phyloP scores from a whole-genome alignment of 2,797 vertebrate genomes.

The Notamacropus eugenii region DNA sequence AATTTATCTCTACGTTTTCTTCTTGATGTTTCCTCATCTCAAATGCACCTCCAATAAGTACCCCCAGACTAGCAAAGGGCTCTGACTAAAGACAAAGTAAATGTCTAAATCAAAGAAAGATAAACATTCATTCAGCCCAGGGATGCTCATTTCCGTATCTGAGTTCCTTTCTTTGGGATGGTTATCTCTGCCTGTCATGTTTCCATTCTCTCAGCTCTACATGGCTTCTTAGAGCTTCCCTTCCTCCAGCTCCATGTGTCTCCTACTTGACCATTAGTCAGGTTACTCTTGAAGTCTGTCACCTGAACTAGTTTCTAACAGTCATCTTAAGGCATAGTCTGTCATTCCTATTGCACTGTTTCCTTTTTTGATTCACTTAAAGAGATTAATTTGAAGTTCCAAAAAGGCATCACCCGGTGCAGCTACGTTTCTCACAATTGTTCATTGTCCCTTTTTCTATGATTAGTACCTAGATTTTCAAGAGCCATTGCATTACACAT shows the following conservation, averaged over 20 bases:
- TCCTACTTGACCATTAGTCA: not conserved
- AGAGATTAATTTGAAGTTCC: not conserved
- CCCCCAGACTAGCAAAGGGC: not conserved
- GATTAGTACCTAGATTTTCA: not conserved
- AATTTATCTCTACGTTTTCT: not conserved
- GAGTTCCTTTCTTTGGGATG: not conserved
- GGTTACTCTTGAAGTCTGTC: not conserved
- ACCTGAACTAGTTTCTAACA: not conserved
- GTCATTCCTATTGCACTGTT: not conserved
- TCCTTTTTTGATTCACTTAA: not conserved
- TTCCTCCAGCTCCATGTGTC: not conserved
- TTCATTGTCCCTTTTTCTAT: not conserved
- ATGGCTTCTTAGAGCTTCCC: not conserved
- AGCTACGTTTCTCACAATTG: not conserved
- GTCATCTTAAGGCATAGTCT: not conserved
- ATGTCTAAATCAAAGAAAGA: not conserved
- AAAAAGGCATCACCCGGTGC: not conserved
- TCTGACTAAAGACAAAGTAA: not conserved
- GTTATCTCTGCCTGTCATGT: not conserved
- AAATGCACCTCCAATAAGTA: not conserved
- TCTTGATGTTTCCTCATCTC: not conserved
- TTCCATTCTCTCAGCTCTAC: not conserved
- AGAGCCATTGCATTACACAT: not conserved
- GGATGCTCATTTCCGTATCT: not conserved
- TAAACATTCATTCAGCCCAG: not conserved